These are phyloP conservation scores for Delphinus delphis DNA, from an alignment of 2,113 vertebrate genomes.

Conservation along the genomic window DNA sequence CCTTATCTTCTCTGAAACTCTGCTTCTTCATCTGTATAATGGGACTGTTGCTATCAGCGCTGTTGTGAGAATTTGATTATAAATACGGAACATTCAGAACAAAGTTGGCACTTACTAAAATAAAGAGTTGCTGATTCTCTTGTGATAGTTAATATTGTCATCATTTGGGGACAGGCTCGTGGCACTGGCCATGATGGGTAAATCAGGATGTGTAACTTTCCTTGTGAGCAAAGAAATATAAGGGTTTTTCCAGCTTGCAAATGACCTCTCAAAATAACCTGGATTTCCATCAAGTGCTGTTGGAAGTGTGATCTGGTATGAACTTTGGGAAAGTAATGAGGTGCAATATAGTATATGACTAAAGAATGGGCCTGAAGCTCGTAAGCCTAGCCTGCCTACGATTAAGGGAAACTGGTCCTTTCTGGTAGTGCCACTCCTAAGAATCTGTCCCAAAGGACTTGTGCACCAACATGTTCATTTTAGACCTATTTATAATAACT, in stretches of 20 bases:
- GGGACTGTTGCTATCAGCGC: not conserved
- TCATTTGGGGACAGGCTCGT: not conserved
- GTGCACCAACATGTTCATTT: not conserved
- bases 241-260: conserved; percentile 29
- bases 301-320: not conserved
- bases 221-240: not conserved
- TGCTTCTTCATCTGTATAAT: not conserved
- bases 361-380: not conserved
- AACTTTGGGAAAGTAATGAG: not conserved
- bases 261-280: not conserved
- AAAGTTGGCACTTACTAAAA: not conserved
- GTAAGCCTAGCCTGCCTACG: not conserved
- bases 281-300: not conserved
- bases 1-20: not conserved
- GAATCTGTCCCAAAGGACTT: not conserved
- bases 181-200: not conserved
- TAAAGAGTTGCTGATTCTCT: not conserved
- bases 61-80: not conserved
- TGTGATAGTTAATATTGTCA: not conserved
- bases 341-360: not conserved
- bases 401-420: not conserved
- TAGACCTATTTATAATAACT: not conserved
- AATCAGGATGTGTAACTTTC: not conserved
- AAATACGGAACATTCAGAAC: not conserved
- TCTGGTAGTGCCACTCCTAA: not conserved